Evolutionary conservation across 2,797 vertebrate genomes (phyloP), one percentile per base, ranked within the genome.

Genomic region (Chromobotia macracanthus): DNA sequence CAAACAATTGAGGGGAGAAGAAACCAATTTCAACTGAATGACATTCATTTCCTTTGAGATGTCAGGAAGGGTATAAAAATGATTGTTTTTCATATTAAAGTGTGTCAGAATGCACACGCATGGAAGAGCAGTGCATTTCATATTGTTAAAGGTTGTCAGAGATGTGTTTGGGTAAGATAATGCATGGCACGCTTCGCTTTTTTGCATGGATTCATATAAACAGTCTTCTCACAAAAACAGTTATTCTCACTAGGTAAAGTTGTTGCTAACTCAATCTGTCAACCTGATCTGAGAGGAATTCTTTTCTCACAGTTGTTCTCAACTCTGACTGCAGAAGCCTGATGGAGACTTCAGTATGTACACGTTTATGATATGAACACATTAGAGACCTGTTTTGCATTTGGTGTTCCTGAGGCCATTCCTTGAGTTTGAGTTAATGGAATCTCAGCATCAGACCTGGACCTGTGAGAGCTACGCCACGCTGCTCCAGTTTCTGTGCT

Each of bases 1-100:
- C 48, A 81, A 72, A 13, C 31, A 51, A 73, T 56, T 71, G 80
- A 82, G 66, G 67, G 73, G 85, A 79, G 80, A 85, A 85, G 72
- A 80, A 85, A 65, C 46, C 82, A 80, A 80, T 86, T 89, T 86
- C 77, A 85, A 68, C 77, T 82, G 87, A 72, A 85, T 86, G 84
- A 84, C 75, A 86, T 89, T 89, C 53, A 89, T 89, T 91, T 92
- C 88, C 87, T 89, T 83, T 86, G 78, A 82, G 84, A 56, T 86
- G 84, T 75, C 77, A 85, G 85, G 28, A 74, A 81, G 67, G 84
- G 31, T 50, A 69, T 69, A 61, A 69, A 69, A 77, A 61, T 2
- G 2, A 50, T 77, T 16, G 51, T 48, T 68, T 77, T 48, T 77
- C 48, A 68, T 77, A 31, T 46, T 41, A 61, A 13, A 61, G 35